These are phyloP conservation scores for Neoitamus cyanurus DNA, from an alignment of 2,888 invertebrate genomes.

Conservation along the genomic window DNA sequence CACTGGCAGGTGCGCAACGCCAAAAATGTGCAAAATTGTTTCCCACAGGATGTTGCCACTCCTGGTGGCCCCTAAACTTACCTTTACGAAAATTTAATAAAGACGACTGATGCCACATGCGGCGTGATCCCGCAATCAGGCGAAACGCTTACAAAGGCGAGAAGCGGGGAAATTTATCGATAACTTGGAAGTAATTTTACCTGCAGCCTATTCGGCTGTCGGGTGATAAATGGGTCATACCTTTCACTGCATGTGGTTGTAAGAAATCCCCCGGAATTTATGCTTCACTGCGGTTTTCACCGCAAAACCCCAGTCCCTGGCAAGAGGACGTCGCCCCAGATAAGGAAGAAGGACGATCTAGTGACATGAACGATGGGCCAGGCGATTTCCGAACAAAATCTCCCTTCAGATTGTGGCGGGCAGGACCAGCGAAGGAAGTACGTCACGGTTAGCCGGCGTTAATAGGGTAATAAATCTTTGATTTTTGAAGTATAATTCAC, in stretches of 20 bases:
- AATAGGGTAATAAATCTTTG: constrained; percentile 27
- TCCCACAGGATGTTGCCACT: too few relatives aligned
- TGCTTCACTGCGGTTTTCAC: background rate
- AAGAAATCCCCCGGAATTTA: constrained; percentile 18
- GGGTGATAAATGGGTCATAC: constrained; percentile 9
- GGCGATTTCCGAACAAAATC: constrained; percentile 44
- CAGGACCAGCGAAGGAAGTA: background rate
- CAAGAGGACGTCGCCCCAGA: background rate
- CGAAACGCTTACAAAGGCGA: background rate
- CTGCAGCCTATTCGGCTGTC: constrained; percentile 9
- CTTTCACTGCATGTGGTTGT: constrained; percentile 14
- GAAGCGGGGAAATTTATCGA: background rate
- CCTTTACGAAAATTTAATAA: background rate
- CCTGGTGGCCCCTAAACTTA: too few relatives aligned
- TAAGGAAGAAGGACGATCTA: constrained; percentile 14
- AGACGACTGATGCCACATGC: background rate
- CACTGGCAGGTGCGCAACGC: too few relatives aligned
- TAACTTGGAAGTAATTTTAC: background rate
- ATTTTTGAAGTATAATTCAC: constrained; percentile 29
- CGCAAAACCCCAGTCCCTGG: background rate
- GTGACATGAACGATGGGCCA: constrained; percentile 40
- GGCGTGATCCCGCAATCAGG: background rate
- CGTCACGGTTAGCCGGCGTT: constrained; percentile 9
- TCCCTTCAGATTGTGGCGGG: constrained; percentile 20
- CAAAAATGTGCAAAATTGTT: too few relatives aligned